These are phyloP conservation scores for Allolobophora icterica DNA, from an alignment of 2,888 invertebrate species.

Conservation along the genomic window DNA sequence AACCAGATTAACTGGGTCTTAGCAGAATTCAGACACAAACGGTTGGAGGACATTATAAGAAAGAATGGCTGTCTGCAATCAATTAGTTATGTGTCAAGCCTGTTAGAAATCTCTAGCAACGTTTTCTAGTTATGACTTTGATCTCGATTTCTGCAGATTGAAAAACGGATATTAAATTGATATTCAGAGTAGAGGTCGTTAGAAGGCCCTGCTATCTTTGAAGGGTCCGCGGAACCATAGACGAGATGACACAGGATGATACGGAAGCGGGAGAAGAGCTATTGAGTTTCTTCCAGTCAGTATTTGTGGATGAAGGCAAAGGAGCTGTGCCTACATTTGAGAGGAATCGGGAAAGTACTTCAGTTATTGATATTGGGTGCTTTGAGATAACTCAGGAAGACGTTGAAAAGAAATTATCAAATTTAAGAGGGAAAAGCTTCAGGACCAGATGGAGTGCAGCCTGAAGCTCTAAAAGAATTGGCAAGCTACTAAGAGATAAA, in stretches of 20 bases:
- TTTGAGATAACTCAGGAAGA: slow-evolving; percentile 7
- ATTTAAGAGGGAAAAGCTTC: neutral
- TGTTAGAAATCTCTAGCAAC: neutral
- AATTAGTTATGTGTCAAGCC: neutral
- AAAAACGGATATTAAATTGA: too few species aligned
- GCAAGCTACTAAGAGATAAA: neutral
- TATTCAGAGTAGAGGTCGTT: neutral
- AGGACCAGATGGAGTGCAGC: neutral
- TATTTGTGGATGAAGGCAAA: too few species aligned
- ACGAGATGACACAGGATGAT: too few species aligned
- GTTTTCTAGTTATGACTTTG: neutral
- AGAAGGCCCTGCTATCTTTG: neutral
- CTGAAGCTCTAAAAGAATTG: neutral
- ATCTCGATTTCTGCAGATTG: neutral
- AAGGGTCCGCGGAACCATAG: neutral
- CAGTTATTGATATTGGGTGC: neutral
- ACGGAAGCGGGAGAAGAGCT: too few species aligned
- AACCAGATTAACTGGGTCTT: too few species aligned
- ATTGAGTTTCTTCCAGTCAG: too few species aligned
- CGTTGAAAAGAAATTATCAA: neutral
- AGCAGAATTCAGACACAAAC: too few species aligned
- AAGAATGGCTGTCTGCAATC: neutral
- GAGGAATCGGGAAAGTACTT: too few species aligned
- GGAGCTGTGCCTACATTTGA: slow-evolving; percentile 24
- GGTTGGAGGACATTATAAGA: too few species aligned